Conservation (phyloP, 2,113 vertebrate genomes). For the Lontra canadensis region DNA sequence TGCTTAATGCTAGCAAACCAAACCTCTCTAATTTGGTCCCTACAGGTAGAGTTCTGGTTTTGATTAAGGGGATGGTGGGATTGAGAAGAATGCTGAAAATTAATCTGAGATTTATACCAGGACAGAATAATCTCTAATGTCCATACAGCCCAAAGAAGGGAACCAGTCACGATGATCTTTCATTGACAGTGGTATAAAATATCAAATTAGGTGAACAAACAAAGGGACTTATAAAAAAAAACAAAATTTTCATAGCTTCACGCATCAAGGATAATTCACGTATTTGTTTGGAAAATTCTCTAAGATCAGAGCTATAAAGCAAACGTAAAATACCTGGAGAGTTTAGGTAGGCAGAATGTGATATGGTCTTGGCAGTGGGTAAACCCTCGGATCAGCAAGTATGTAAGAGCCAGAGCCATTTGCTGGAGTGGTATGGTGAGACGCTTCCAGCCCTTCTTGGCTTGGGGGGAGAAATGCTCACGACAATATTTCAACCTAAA, state of each 20-base stretch:
- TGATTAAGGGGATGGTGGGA: background rate
- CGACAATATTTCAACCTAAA: too few species aligned
- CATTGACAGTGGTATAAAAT: background rate
- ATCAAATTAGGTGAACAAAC: background rate
- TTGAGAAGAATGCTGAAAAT: background rate
- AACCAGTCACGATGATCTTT: fast-evolving
- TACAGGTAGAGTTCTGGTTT: background rate
- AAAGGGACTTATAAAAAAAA: background rate
- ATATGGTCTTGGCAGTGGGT: background rate
- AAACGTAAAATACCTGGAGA: background rate
- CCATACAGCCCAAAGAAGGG: background rate
- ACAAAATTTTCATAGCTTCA: background rate
- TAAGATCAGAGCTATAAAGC: background rate
- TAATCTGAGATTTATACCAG: background rate
- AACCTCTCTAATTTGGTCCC: background rate
- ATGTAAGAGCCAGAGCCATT: fast-evolving
- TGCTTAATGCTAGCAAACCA: background rate
- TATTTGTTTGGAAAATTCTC: background rate
- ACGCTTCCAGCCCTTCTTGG: background rate
- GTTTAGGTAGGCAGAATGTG: conserved; percentile 47
- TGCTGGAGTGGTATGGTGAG: fast-evolving
- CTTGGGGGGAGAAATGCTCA: background rate
- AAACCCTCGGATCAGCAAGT: background rate
- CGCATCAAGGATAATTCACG: background rate
- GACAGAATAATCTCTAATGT: background rate